Evolutionary conservation across 2,797 vertebrate species (phyloP), one percentile per base, ranked within the genome.

Genomic region (Vireo griseus): DNA sequence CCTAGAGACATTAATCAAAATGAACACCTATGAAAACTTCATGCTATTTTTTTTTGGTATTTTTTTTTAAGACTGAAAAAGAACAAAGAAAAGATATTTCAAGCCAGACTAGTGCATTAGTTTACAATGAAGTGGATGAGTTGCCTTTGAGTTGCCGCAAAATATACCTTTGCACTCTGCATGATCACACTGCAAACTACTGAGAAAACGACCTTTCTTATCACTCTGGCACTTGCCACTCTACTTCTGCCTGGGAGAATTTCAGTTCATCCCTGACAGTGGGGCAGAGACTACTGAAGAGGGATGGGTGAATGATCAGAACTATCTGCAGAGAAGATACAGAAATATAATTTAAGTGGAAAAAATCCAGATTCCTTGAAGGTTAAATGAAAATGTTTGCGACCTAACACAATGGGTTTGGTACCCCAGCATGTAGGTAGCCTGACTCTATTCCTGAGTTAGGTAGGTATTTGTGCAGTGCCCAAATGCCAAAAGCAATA

Each of bases 401-500:
- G 67, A 61, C 35, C 25, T 67, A 47, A 62, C 51, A 79, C 61
- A 55, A 61, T 61, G 42, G 21, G 10, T 67, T 77, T 48, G 29
- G 35, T 61, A 62, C 31, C 66, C n/a, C 63, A 67, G 20, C n/a
- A 26, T 21, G 39, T 40, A 77, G n/a, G 25, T 55, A 92, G 26
- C 54, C 25, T 78, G n/a, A 52, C 17, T 66, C 5, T 66, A 33
- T 86, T 82, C 48, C 61, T 65, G 62, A 28, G 65, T 80, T 44
- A 77, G 55, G 42, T 44, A 77, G 55, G 42, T 86, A 71, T 55
- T 71, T 80, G 22, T 80, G 71, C 45, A 74, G 37, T 72, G 44
- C 50, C 44, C 72, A 94, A 94, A 92, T 94, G 95, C 89, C 92
- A 86, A 86, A 93, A 73, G n/a, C 22, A 65, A 69, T 63, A 91